Conservation (phyloP, 2,113 vertebrate genomes). For the Hemichromis elongatus region DNA sequence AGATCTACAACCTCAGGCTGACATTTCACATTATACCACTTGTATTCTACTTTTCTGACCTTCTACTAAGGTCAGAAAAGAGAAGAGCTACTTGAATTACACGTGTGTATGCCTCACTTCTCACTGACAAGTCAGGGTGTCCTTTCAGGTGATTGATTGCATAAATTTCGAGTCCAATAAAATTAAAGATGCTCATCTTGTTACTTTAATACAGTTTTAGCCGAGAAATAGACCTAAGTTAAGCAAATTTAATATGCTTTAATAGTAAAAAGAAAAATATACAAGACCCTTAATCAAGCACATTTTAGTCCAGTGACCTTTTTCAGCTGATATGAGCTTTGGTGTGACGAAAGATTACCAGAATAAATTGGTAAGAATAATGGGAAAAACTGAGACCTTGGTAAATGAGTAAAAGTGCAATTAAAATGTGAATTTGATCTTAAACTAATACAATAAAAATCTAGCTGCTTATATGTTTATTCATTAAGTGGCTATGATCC, state of each 20-base stretch:
- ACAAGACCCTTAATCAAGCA: neutral
- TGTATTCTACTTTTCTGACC: neutral
- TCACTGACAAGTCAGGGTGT: neutral
- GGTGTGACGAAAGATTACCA: neutral
- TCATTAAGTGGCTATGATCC: neutral
- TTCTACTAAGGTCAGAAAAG: neutral
- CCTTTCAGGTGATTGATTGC: neutral
- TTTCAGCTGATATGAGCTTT: neutral
- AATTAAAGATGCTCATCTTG: neutral
- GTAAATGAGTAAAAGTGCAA: neutral
- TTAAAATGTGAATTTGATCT: neutral
- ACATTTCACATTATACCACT: constrained; percentile 7
- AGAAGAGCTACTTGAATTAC: neutral
- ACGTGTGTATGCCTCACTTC: neutral
- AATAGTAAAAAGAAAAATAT: neutral
- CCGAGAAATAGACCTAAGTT: neutral
- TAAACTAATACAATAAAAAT: neutral
- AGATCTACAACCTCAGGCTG: neutral
- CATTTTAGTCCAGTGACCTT: neutral
- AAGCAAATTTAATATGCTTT: neutral
- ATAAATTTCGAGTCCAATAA: neutral
- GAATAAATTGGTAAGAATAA: neutral
- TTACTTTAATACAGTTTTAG: neutral
- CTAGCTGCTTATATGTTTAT: neutral
- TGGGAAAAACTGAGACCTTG: neutral